Evolutionary conservation across 2,797 vertebrate species (phyloP).

Genomic region (Pseudochirops corinnae): DNA sequence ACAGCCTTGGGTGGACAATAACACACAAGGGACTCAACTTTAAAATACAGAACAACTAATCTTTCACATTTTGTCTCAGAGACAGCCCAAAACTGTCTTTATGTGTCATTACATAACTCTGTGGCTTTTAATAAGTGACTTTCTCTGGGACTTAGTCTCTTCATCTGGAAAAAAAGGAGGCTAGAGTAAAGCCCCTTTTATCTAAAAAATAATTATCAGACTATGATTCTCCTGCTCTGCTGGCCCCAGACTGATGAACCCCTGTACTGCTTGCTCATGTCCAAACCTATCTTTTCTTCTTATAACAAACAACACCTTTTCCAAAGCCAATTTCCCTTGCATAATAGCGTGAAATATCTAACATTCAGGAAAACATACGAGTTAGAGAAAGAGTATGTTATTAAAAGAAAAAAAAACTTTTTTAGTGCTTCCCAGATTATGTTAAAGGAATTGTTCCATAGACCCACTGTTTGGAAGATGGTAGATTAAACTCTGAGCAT

Average conservation of each 20-base stretch:
- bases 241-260: neutral
- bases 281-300: neutral
- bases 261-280: neutral
- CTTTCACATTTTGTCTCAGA: neutral
- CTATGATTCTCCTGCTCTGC: neutral
- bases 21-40: neutral
- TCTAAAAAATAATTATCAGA: neutral
- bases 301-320: slow-evolving; percentile 1
- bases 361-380: neutral
- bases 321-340: neutral
- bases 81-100: neutral
- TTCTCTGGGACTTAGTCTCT: neutral
- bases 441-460: neutral
- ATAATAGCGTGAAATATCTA: neutral
- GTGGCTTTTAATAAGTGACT: neutral
- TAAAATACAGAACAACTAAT: neutral
- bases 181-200: neutral
- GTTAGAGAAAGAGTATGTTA: neutral
- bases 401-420: neutral
- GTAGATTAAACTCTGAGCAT: neutral
- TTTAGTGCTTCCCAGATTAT: neutral
- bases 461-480: neutral
- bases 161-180: neutral
- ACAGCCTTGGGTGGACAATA: neutral
- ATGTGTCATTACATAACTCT: neutral